These are phyloP conservation scores for Muntiacus muntjak DNA, from an alignment of 2,113 vertebrate genomes.

Conservation along the genomic window DNA sequence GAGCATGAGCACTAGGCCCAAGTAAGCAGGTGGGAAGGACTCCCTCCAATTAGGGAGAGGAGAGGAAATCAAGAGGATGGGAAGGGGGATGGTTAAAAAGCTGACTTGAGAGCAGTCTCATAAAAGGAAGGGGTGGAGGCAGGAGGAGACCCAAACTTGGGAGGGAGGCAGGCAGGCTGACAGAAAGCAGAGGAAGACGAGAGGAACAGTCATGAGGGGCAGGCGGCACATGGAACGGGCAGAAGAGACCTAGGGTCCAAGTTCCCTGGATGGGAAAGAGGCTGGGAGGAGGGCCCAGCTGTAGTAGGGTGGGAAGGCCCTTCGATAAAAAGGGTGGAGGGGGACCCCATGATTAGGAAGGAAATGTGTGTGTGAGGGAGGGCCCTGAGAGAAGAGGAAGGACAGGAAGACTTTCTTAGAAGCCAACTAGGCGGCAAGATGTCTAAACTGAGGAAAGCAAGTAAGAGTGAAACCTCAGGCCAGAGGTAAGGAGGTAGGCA, in stretches of 20 bases:
- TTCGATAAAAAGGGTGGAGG: neutral
- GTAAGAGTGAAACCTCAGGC: neutral
- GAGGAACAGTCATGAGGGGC: no score
- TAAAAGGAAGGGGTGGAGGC: neutral
- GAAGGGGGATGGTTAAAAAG: neutral
- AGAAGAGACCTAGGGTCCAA: neutral
- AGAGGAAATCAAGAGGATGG: neutral
- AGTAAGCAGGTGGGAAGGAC: neutral
- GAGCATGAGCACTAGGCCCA: neutral
- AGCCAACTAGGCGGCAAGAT: neutral
- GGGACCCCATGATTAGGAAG: neutral
- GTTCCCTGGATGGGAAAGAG: neutral
- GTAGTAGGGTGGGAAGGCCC: neutral
- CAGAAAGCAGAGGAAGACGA: neutral
- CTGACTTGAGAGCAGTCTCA: neutral
- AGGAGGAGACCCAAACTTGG: neutral
- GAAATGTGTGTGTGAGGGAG: neutral
- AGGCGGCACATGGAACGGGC: neutral
- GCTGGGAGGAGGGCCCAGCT: neutral
- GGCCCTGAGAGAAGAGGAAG: neutral
- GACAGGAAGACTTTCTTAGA: neutral
- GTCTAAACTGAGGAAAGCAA: neutral
- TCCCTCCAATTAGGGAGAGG: neutral
- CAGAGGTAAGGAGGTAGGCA: neutral
- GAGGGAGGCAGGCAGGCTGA: no score